A percentile compares a stretch with the other conserved stretches of the same genome.
Evolutionary conservation across 37 sponge, comb jelly and placozoan genomes (phyloP).

Genomic region (Cladorhizidae sp.): DNA sequence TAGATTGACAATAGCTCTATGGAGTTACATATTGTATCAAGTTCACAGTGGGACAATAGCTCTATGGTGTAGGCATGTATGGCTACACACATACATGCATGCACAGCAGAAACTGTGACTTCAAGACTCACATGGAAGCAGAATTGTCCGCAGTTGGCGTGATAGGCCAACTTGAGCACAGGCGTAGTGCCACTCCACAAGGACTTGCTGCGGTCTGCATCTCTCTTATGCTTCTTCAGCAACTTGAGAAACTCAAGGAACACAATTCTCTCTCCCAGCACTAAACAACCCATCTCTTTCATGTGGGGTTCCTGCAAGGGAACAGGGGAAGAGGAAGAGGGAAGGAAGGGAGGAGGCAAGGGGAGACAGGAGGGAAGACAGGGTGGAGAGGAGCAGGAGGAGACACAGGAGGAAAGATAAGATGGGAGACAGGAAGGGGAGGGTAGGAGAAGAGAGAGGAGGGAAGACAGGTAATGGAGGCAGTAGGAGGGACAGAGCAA

Average conservation of each 20-base stretch:
- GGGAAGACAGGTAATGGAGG: constrained; percentile 6
- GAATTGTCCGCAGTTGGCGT: constrained; percentile 57
- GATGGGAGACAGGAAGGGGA: constrained; percentile 2
- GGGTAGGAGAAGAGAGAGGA: constrained; percentile 44
- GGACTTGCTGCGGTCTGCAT: constrained; percentile 71
- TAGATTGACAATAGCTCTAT: too few relatives aligned
- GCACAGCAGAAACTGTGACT: background rate
- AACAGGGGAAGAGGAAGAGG: background rate
- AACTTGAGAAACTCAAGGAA: constrained; percentile 79
- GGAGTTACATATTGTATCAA: too few relatives aligned
- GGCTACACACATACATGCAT: too few relatives aligned
- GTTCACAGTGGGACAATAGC: too few relatives aligned
- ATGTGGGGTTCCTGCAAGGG: constrained; percentile 57
- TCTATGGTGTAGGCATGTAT: too few relatives aligned
- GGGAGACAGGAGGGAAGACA: constrained; percentile 2
- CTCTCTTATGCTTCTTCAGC: constrained; percentile 88
- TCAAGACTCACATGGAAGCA: constrained; percentile 54
- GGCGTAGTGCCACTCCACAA: constrained; percentile 87
- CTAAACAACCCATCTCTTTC: constrained; percentile 67
- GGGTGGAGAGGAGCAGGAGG: background rate
- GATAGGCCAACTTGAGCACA: constrained; percentile 69
- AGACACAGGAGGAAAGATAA: background rate
- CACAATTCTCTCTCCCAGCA: constrained; percentile 77
- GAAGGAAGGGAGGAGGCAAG: background rate
- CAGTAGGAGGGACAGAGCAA: background rate